Evolutionary conservation across 2,113 vertebrate genomes (phyloP).

Genomic region (Sula dactylatra): DNA sequence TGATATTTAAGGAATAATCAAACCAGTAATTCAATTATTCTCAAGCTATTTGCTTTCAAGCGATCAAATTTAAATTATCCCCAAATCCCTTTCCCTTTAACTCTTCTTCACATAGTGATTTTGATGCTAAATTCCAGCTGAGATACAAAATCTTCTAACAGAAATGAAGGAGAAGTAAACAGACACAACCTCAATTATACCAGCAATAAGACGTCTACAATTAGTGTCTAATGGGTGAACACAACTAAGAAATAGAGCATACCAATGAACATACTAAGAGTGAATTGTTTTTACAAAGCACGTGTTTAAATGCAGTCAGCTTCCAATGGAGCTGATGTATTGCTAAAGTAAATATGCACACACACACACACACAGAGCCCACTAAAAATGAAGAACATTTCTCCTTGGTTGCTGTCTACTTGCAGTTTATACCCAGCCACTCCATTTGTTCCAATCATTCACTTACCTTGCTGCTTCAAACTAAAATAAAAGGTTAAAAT

Average conservation of each 20-base stretch:
- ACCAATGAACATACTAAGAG: neutral
- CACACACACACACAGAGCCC: neutral
- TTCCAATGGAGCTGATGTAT: neutral
- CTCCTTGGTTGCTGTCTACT: neutral
- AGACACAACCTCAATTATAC: neutral
- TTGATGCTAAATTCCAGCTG: conserved; percentile 18
- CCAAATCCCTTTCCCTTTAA: neutral
- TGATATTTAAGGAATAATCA: conserved; percentile 17
- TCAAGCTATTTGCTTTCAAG: neutral
- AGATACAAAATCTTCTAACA: conserved; percentile 12
- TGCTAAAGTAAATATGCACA: neutral
- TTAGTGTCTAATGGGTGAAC: neutral
- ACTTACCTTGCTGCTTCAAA: conserved; percentile 77
- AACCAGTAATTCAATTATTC: neutral
- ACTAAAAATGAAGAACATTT: conserved; percentile 11
- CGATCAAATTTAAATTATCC: neutral
- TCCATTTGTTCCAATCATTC: neutral
- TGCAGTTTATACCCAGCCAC: conserved; percentile 2
- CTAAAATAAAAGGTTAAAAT: conserved; percentile 60
- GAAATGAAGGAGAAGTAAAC: conserved; percentile 2
- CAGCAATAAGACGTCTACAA: neutral
- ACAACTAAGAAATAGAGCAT: neutral
- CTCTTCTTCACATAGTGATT: neutral
- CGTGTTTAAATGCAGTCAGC: neutral
- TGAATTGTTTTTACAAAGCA: neutral